Conservation (phyloP, 2,113 vertebrate species). For the Synchiropus splendidus region DNA sequence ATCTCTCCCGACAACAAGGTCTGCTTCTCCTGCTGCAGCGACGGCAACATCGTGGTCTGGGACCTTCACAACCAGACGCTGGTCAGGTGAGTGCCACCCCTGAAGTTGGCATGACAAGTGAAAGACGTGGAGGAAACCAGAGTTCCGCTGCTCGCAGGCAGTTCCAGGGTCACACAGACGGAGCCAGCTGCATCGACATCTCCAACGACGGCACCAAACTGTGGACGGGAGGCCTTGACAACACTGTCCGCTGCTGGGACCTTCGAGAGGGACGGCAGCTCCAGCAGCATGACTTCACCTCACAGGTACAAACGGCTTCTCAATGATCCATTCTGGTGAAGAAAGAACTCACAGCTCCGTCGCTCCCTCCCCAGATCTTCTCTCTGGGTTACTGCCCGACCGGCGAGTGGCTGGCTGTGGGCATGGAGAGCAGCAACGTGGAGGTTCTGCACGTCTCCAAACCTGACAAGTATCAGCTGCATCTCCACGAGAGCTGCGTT, state of each 20-base stretch:
- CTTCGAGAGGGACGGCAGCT: constrained; percentile 68
- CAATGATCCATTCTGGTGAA: too few species aligned
- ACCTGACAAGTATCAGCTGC: constrained; percentile 64
- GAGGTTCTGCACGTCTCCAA: constrained; percentile 70
- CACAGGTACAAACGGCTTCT: constrained; percentile 54
- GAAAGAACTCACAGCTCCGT: background rate
- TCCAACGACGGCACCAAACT: constrained; percentile 73
- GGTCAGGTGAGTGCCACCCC: constrained; percentile 59
- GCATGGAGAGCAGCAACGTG: constrained; percentile 76
- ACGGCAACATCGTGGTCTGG: constrained; percentile 81
- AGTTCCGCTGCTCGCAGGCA: constrained; percentile 43
- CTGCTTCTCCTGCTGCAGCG: constrained; percentile 84
- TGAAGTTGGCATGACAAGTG: background rate
- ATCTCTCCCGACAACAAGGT: constrained; percentile 84
- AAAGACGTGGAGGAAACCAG: background rate
- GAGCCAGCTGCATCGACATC: constrained; percentile 74
- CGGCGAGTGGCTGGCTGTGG: constrained; percentile 73
- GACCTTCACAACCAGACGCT: constrained; percentile 77
- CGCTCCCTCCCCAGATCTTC: constrained; percentile 49
- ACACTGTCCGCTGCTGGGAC: constrained; percentile 73
- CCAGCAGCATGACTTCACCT: constrained; percentile 72
- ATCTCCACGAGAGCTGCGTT: constrained; percentile 64
- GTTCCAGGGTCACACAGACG: constrained; percentile 72
- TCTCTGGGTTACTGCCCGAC: constrained; percentile 70
- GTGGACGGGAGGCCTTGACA: constrained; percentile 72